These are phyloP conservation scores for Fratercula arctica DNA, from an alignment of 2,797 vertebrate species.

Conservation along the genomic window DNA sequence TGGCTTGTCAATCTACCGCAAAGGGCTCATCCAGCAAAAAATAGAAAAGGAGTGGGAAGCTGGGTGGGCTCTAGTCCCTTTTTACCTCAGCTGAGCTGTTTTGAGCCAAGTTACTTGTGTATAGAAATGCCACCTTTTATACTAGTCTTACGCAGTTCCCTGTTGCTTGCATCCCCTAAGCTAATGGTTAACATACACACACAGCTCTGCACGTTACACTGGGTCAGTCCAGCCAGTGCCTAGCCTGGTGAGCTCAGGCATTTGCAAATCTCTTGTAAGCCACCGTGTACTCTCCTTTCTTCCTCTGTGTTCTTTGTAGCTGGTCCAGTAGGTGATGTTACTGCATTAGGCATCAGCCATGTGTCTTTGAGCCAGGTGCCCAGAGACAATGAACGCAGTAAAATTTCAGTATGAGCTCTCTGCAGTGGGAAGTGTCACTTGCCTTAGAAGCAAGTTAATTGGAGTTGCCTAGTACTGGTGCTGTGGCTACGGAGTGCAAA, in stretches of 20 bases:
- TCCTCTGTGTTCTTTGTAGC: neutral
- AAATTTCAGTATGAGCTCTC: neutral
- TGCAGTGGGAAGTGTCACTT: neutral
- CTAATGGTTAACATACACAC: too few relatives aligned
- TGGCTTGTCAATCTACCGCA: neutral
- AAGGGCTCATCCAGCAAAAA: neutral
- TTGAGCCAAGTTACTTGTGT: neutral
- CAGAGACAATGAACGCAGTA: neutral
- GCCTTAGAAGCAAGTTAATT: neutral
- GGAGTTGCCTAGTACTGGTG: neutral
- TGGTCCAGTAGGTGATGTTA: rapidly evolving
- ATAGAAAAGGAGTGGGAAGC: neutral
- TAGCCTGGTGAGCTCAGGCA: neutral
- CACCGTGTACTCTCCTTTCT: neutral
- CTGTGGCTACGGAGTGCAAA: neutral
- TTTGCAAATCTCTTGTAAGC: neutral
- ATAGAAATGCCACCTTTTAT: neutral
- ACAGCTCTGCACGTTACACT: rapidly evolving
- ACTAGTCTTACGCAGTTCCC: neutral
- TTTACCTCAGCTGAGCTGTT: neutral
- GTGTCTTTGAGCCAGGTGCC: neutral
- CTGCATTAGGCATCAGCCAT: neutral
- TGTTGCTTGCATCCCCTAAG: neutral
- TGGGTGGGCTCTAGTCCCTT: neutral
- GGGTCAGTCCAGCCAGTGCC: neutral